Evolutionary conservation across 2,888 invertebrate genomes (phyloP).

Genomic region (Ceraclea dissimilis): DNA sequence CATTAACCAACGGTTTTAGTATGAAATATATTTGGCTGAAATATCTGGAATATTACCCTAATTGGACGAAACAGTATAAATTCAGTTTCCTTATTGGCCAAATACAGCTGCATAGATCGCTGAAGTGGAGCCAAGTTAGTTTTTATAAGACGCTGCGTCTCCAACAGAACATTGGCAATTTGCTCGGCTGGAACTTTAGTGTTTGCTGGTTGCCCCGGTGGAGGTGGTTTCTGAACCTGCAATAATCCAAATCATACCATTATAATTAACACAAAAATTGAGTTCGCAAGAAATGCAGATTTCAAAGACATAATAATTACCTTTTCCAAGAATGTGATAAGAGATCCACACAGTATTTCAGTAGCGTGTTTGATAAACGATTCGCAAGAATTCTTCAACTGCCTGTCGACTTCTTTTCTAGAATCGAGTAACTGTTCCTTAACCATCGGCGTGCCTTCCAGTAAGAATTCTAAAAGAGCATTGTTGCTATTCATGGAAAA

Average conservation of each 20-base stretch:
- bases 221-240: slow-evolving; percentile 12
- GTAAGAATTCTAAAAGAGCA: slow-evolving; percentile 82
- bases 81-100: slow-evolving; percentile 95
- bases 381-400: slow-evolving; percentile 85
- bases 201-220: slow-evolving; percentile 5
- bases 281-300: no score
- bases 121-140: slow-evolving; percentile 72
- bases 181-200: slow-evolving; percentile 58
- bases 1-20: no score
- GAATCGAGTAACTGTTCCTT: slow-evolving; percentile 90
- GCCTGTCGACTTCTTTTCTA: slow-evolving; percentile 90
- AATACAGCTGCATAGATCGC: slow-evolving; percentile 87
- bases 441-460: slow-evolving; percentile 91
- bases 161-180: slow-evolving; percentile 64
- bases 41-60: slow-evolving; percentile 54
- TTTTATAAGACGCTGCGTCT: slow-evolving; percentile 73
- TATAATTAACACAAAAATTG: no score
- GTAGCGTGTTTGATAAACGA: slow-evolving; percentile 77
- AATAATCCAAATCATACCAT: neutral
- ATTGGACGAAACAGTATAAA: slow-evolving; percentile 93
- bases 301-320: slow-evolving; percentile 38
- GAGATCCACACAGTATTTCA: slow-evolving; percentile 63
- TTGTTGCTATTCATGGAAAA: slow-evolving; percentile 86
- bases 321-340: slow-evolving; percentile 67
- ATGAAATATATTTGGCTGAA: neutral